Percentiles rank a stretch among this genome's conserved stretches.
These are phyloP conservation scores for Crotalus tigris DNA, from an alignment of 2,113 vertebrate genomes.

Conservation along the genomic window DNA sequence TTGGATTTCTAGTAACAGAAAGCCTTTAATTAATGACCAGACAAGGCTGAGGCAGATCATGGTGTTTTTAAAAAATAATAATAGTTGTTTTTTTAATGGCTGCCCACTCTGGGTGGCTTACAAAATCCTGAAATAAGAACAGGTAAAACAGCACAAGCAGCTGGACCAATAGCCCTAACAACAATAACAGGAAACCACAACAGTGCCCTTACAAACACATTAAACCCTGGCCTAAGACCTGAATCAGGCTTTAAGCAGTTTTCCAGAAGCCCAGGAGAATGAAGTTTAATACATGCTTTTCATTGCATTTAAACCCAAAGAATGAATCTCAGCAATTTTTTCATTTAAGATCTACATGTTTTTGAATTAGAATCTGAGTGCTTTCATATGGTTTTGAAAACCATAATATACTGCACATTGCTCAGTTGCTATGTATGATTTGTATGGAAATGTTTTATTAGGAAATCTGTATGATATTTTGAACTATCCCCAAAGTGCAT, in stretches of 20 bases:
- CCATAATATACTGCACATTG: not conserved
- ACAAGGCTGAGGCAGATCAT: conserved; percentile 15
- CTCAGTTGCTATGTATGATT: not conserved
- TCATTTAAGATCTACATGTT: conserved; percentile 5
- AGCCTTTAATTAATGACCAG: conserved; percentile 22
- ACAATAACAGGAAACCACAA: not conserved
- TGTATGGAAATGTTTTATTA: not conserved
- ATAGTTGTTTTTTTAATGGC: not conserved
- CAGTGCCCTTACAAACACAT: not conserved
- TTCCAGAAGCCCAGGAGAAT: not conserved
- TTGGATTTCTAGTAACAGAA: conserved; percentile 42
- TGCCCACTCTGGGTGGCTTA: not conserved
- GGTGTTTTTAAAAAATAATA: not conserved
- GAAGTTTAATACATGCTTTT: not conserved
- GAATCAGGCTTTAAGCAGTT: not conserved
- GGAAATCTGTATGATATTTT: conserved; percentile 10
- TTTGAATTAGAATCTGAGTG: not conserved
- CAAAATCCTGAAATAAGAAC: not conserved
- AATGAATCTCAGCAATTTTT: conserved; percentile 19
- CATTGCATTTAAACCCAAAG: conserved; percentile 13
- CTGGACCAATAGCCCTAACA: not conserved
- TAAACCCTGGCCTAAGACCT: not conserved
- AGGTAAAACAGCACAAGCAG: not conserved
- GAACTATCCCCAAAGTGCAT: conserved; percentile 14
- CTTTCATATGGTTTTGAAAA: conserved; percentile 5